Evolutionary conservation across 2,113 vertebrate species (phyloP), one percentile per base, ranked within the genome.

Genomic region (Epinephelus lanceolatus): DNA sequence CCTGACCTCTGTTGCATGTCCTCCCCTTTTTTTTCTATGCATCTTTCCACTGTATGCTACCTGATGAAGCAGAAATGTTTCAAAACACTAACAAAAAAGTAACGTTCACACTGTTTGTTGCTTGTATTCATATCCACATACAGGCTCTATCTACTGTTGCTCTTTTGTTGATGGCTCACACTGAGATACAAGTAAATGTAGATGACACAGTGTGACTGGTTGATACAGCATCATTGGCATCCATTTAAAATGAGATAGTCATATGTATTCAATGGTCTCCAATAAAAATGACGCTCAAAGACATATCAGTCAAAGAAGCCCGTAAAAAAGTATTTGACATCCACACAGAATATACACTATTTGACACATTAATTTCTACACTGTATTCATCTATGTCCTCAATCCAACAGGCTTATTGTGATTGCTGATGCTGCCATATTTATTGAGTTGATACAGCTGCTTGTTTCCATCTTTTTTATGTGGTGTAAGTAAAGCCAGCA

Each of bases 1-100:
- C 49, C 61, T 65, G 18, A 71, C 74, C 25, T 75, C 23, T 71
- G 8, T 23, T 79, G 81, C 86, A 84, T 80, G 83, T 68, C 52
- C 56, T 67, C 67, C 53, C 19, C 49, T n/a, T 68, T 83, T 83
- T 56, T 83, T 73, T 75, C 63, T 30, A 30, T 59, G 67, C 67
- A 62, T 72, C 61, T 55, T 4, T 25, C 53, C 15, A 42, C 55
- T 56, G 12, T 59, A 21, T 66, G 57, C 51, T 71, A 21, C 74
- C 49, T 66, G 61, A 59, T 27, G 4, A 68, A 33, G 42, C 5
- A 27, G 4, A 55, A 57, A 77, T 6, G 13, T 19, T 78, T 49
- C 4, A 47, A 68, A 66, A 15, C 6, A 25, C 30, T 27, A 63
- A 60, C 25, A 30, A 37, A 57, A 60, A 23, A 49, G 14, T 19